phyloP scores from a whole-genome alignment of 2,888 invertebrate genomes.

The Caenorhabditis imperialis region DNA sequence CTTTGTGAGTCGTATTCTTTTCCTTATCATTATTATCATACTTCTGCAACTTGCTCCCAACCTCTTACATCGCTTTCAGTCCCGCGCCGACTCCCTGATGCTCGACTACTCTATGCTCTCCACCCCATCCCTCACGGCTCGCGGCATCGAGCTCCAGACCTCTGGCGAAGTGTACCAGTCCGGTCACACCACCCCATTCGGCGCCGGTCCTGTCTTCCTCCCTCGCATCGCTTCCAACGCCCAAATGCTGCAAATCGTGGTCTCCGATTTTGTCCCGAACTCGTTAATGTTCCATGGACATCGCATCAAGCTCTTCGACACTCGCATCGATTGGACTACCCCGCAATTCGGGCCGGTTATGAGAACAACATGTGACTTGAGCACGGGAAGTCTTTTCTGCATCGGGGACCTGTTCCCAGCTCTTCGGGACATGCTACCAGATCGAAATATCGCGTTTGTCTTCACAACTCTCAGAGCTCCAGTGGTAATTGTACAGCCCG shows the following conservation, averaged over 20 bases:
- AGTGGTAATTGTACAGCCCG: constrained; percentile 58
- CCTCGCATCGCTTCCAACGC: constrained; percentile 29
- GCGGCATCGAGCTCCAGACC: constrained; percentile 72
- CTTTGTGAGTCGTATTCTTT: constrained; percentile 54
- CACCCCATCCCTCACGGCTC: constrained; percentile 56
- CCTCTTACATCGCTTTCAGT: constrained; percentile 67
- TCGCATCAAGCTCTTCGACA: constrained; percentile 75
- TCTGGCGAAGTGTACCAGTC: constrained; percentile 66
- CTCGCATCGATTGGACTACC: constrained; percentile 74
- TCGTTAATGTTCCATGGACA: constrained; percentile 77
- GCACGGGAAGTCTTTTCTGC: constrained; percentile 73
- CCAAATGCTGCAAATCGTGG: constrained; percentile 67
- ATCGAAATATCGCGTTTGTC: constrained; percentile 65
- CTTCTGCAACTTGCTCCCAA: too few species aligned
- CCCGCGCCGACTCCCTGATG: constrained; percentile 70
- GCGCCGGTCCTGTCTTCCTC: constrained; percentile 55
- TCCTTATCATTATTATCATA: too few species aligned
- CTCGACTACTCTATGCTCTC: constrained; percentile 72
- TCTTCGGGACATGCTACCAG: constrained; percentile 68
- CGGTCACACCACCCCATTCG: constrained; percentile 62
- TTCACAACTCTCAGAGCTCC: constrained; percentile 66
- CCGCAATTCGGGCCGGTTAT: constrained; percentile 77
- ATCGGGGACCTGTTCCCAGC: constrained; percentile 77
- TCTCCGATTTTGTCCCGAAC: constrained; percentile 76
- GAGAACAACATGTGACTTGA: constrained; percentile 73